Conservation (phyloP, 1,140 invertebrate species). For the Drosophila santomea region DNA sequence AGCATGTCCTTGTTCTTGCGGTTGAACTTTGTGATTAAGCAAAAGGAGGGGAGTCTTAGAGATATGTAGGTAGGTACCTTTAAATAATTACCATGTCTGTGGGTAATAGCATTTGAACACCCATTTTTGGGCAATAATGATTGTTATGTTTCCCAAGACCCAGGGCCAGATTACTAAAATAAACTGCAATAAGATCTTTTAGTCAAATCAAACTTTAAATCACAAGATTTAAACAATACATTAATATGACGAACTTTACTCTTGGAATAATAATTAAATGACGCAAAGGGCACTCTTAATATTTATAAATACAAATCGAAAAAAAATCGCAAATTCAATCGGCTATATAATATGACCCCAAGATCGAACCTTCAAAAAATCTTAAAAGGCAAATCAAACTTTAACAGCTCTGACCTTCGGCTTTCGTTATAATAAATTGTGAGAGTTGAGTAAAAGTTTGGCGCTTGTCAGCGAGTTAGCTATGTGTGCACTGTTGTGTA, state of each 20-base stretch:
- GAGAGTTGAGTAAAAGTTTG: slow-evolving; percentile 61
- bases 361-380: slow-evolving; percentile 56
- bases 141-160: too few relatives aligned
- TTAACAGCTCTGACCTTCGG: slow-evolving; percentile 76
- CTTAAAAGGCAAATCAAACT: slow-evolving; percentile 61
- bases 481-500: slow-evolving; percentile 51
- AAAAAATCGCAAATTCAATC: slow-evolving; percentile 53
- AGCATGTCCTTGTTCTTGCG: slow-evolving; percentile 14
- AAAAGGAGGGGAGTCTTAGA: background rate
- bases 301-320: slow-evolving; percentile 63
- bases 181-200: too few relatives aligned
- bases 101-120: background rate
- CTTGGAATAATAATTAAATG: slow-evolving; percentile 18
- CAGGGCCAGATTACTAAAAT: too few relatives aligned
- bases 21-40: slow-evolving; percentile 32
- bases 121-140: too few relatives aligned
- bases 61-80: too few relatives aligned
- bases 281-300: slow-evolving; percentile 44
- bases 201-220: background rate
- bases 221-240: slow-evolving; percentile 5
- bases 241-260: slow-evolving; percentile 5
- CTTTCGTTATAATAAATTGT: slow-evolving; percentile 70
- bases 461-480: slow-evolving; percentile 73
- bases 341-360: slow-evolving; percentile 27
- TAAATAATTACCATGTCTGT: background rate